phyloP scores from a whole-genome alignment of 2,113 vertebrate species.

The Antidorcas marsupialis region DNA sequence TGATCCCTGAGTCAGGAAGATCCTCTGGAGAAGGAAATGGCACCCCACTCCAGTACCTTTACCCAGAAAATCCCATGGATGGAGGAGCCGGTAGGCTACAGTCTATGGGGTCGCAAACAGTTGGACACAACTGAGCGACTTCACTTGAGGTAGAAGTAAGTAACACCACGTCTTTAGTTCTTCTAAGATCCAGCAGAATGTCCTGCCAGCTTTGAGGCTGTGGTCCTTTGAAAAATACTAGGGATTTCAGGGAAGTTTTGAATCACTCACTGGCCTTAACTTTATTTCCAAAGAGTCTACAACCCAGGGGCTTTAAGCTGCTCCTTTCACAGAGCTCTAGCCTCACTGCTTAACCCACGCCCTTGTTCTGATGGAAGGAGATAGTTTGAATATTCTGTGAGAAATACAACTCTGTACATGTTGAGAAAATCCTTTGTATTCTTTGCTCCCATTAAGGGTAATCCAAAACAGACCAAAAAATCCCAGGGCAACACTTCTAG shows the following conservation, averaged over 20 bases:
- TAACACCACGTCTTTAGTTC: not conserved
- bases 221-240: not conserved
- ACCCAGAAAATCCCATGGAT: too few species aligned
- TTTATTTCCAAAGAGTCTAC: not conserved
- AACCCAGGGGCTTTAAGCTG: not conserved
- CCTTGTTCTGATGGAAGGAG: not conserved
- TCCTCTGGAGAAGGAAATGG: too few species aligned
- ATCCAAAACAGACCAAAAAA: not conserved
- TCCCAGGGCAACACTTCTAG: not conserved
- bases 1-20: too few species aligned
- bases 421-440: not conserved
- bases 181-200: too few species aligned
- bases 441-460: not conserved
- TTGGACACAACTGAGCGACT: too few species aligned
- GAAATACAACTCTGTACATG: not conserved
- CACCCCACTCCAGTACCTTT: too few species aligned
- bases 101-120: too few species aligned
- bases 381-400: not conserved
- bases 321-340: not conserved
- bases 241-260: not conserved
- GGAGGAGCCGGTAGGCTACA: too few species aligned
- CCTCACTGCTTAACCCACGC: not conserved
- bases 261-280: not conserved
- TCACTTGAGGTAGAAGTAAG: too few species aligned
- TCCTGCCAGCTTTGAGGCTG: not conserved